These are phyloP conservation scores for Amphiura filiformis DNA, from an alignment of 35 echinoderm and acorn worm species.

Conservation along the genomic window DNA sequence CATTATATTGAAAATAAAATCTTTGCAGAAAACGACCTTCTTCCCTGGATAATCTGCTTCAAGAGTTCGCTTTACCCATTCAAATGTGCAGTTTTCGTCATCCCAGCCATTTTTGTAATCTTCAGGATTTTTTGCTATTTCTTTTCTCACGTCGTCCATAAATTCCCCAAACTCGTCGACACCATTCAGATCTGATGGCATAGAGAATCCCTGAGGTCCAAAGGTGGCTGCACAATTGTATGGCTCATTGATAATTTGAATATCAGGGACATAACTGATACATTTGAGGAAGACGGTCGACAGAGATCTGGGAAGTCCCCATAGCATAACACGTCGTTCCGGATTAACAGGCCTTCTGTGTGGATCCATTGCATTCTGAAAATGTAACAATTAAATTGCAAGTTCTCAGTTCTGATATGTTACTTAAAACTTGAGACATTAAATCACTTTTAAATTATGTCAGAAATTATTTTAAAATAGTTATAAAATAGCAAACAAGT, in stretches of 20 bases:
- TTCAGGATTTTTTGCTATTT: neutral
- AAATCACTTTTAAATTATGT: too few species aligned
- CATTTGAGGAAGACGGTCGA: slow-evolving; percentile 7
- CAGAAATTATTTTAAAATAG: too few species aligned
- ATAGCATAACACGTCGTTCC: slow-evolving; percentile 20
- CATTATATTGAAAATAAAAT: neutral
- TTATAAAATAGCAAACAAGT: too few species aligned
- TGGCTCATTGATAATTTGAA: neutral
- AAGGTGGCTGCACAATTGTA: slow-evolving; percentile 6
- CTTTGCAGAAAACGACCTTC: slow-evolving; percentile 31
- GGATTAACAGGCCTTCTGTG: too few species aligned
- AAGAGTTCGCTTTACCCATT: neutral
- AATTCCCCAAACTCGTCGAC: neutral
- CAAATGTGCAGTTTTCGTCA: neutral
- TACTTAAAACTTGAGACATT: too few species aligned
- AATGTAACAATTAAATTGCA: too few species aligned
- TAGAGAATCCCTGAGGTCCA: neutral
- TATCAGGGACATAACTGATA: neutral
- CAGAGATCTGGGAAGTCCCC: neutral
- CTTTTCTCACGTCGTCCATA: neutral
- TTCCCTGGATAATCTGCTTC: slow-evolving; percentile 29
- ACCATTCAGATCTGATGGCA: neutral
- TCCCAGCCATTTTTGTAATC: neutral
- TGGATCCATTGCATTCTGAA: too few species aligned
- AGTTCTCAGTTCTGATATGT: too few species aligned